Conservation (phyloP, 2,113 vertebrate species). For the Mormoops blainvillei region DNA sequence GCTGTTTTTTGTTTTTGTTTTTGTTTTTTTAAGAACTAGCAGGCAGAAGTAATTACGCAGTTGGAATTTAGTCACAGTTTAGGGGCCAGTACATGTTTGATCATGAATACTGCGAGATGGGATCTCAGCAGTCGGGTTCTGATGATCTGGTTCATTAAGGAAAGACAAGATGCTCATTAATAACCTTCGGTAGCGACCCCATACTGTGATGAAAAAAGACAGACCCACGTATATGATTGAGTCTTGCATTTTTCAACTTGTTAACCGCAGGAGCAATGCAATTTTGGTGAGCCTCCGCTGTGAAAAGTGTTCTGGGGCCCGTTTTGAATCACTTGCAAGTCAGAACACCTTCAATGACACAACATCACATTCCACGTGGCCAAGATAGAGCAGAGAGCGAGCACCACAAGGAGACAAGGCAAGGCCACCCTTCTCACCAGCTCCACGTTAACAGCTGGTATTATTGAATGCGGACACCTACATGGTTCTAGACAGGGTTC, state of each 20-base stretch:
- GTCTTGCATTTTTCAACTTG: not conserved
- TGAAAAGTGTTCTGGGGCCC: not conserved
- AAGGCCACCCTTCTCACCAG: not conserved
- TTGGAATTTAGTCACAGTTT: not conserved
- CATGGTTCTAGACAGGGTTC: not conserved
- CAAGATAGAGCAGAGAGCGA: not conserved
- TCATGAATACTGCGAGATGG: not conserved
- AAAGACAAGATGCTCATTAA: not conserved
- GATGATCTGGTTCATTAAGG: not conserved
- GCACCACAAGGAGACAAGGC: not conserved
- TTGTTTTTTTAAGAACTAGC: too few species aligned
- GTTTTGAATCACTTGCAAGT: not conserved
- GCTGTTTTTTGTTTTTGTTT: too few species aligned
- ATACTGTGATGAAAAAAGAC: not conserved
- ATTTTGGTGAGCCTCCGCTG: not conserved
- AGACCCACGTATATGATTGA: not conserved
- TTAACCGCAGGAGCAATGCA: too few species aligned
- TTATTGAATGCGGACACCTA: not conserved
- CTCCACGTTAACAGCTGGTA: not conserved
- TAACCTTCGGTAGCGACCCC: not conserved
- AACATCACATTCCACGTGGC: not conserved
- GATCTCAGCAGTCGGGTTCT: not conserved
- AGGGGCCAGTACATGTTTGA: not conserved
- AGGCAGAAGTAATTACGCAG: not conserved
- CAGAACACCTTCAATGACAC: not conserved